phyloP scores from a whole-genome alignment of 2,888 invertebrate genomes.

The Nymphalis c-album region DNA sequence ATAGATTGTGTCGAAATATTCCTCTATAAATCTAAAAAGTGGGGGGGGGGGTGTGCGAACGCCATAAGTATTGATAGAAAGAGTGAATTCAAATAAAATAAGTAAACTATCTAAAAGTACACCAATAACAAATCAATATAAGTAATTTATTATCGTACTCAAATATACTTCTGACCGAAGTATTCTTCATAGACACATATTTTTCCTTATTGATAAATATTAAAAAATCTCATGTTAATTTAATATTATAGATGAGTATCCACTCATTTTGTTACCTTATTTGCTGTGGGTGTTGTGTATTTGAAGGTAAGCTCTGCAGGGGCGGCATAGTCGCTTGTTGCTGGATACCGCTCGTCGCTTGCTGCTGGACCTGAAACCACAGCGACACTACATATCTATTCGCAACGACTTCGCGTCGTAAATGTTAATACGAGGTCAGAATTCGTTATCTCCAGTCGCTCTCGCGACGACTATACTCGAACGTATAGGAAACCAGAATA shows the following conservation, averaged over 20 bases:
- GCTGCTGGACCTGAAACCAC: constrained; percentile 57
- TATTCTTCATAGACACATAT: too few species aligned
- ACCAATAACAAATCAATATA: too few species aligned
- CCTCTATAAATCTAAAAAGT: too few species aligned
- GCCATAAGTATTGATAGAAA: too few species aligned
- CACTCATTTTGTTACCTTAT: too few species aligned
- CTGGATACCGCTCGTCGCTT: constrained; percentile 56
- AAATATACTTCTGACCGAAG: too few species aligned
- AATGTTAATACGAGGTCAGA: constrained; percentile 1
- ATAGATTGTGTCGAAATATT: too few species aligned
- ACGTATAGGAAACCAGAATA: constrained; percentile 16
- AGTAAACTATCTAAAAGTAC: too few species aligned
- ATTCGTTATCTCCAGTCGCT: neutral
- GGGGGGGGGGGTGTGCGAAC: too few species aligned
- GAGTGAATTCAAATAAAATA: too few species aligned
- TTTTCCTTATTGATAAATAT: too few species aligned
- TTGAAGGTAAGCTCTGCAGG: constrained; percentile 84
- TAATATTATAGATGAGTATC: neutral
- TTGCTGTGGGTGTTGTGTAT: constrained; percentile 82
- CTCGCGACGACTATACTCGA: neutral
- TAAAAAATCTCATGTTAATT: neutral
- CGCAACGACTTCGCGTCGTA: neutral
- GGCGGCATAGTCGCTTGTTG: constrained; percentile 86
- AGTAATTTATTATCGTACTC: too few species aligned
- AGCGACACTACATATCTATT: neutral